Evolutionary conservation across 2,888 invertebrate species (phyloP).

Genomic region (Acanthosepion lycidas): DNA sequence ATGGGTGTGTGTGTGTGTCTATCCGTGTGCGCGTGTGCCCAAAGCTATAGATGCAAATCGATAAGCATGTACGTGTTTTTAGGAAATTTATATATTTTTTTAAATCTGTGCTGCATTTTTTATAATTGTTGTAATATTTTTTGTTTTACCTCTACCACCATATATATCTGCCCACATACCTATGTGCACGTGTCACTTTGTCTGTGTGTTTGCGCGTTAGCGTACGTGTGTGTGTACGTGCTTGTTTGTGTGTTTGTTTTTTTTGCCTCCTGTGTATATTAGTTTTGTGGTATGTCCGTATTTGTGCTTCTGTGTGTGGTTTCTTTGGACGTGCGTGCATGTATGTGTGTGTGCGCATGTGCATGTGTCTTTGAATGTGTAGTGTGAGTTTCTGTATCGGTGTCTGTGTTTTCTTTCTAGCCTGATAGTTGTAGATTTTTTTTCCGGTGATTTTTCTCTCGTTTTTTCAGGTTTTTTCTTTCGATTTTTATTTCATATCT

Average conservation of each 20-base stretch:
- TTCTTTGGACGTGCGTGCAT: not conserved
- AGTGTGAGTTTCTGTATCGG: not conserved
- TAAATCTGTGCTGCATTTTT: too few species aligned
- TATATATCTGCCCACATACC: too few species aligned
- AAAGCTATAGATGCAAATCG: too few species aligned
- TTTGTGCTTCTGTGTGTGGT: not conserved
- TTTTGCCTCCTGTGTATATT: not conserved
- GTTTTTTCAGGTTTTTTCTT: not conserved
- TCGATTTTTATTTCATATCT: not conserved
- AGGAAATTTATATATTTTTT: too few species aligned
- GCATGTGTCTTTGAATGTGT: not conserved
- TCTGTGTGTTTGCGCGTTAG: too few species aligned
- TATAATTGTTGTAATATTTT: too few species aligned
- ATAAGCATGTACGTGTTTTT: too few species aligned
- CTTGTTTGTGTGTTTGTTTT: too few species aligned
- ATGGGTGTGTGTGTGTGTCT: too few species aligned
- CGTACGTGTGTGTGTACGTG: not conserved
- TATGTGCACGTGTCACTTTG: too few species aligned
- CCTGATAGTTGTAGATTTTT: not conserved
- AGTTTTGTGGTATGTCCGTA: not conserved
- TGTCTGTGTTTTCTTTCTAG: not conserved
- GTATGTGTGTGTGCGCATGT: not conserved
- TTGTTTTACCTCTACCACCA: too few species aligned
- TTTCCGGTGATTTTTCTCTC: not conserved
- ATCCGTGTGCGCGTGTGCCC: too few species aligned